A percentile compares a stretch with the other conserved stretches of the same genome.
Conservation (phyloP, 2,888 invertebrate genomes). For the Choreutis nemorana region DNA sequence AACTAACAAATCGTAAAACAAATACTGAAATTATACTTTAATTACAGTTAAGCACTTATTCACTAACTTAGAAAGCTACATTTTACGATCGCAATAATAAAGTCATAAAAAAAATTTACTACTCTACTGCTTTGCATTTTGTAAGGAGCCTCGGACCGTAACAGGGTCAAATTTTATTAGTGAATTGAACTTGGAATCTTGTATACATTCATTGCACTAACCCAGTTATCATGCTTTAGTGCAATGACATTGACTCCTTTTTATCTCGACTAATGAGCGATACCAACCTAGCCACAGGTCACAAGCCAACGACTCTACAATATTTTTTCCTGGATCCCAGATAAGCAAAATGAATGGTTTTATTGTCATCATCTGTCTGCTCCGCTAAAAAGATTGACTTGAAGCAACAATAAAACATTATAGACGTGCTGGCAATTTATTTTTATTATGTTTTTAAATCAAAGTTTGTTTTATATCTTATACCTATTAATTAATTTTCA, state of each 20-base stretch:
- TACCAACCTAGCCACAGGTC: slow-evolving; percentile 36
- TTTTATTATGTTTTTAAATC: too few species aligned
- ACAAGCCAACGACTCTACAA: slow-evolving; percentile 52
- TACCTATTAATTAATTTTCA: neutral
- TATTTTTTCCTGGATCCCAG: slow-evolving; percentile 34
- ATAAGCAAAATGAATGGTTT: slow-evolving; percentile 30
- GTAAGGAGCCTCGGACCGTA: slow-evolving; percentile 7
- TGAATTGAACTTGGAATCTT: slow-evolving; percentile 58
- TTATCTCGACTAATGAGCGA: slow-evolving; percentile 34
- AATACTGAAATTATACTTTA: too few species aligned
- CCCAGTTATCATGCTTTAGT: slow-evolving; percentile 40
- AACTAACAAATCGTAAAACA: too few species aligned
- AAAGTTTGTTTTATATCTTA: neutral
- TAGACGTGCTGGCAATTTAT: too few species aligned
- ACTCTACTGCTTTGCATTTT: too few species aligned
- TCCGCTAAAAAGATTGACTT: too few species aligned
- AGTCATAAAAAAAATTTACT: too few species aligned
- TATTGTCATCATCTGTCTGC: slow-evolving; percentile 11
- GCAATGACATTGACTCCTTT: slow-evolving; percentile 39
- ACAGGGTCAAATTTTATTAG: slow-evolving; percentile 9
- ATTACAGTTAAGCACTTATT: slow-evolving; percentile 7
- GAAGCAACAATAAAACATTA: neutral
- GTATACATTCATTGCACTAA: slow-evolving; percentile 39
- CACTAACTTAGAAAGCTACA: slow-evolving; percentile 15
- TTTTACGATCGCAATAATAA: too few species aligned